Evolutionary conservation across 2,113 vertebrate genomes (phyloP), one percentile per base, ranked within the genome.

Genomic region (Tursiops truncatus): DNA sequence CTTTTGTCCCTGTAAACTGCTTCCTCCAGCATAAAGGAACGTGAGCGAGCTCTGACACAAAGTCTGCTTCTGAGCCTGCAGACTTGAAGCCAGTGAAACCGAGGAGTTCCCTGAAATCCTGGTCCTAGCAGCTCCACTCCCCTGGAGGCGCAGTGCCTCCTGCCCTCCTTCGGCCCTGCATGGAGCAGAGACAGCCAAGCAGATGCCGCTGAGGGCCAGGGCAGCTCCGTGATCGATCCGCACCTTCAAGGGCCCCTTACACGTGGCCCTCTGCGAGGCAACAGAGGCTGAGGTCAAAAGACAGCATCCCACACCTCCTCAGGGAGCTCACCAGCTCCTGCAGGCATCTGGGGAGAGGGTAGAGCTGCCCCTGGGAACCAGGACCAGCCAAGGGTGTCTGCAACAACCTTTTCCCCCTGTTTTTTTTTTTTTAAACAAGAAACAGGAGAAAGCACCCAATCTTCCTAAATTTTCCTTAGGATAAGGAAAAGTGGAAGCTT

Each of bases 111-210:
- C n/a, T 25, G n/a, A 77, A 68, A 31, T 2, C 28, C 31, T 17
- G 56, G 77, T 4, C 33, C 77, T 12, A 18, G 71, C 25, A 71
- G 73, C 53, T 67, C 7, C 13, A 4, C 58, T 79, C 38, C 25
- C 33, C n/a, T 25, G 10, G 80, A 26, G 76, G 47, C 38, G 14
- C 1, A 13, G 56, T 2, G 8, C 36, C 50, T 82, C 44, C 12
- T 3, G 5, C 33, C 80, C 63, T 60, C 5, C 56, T 0, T 1
- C 0, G 0, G 9, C 31, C 60, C 26, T 20, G n/a, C 56, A 28
- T 31, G 83, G 74, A 1, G 2, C 2, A 80, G 53, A 38, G 70
- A 56, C 0, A 9, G 26, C 26, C 17, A 20, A 36, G 68, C 7
- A 36, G 60, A 28, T 2, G 31, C 73, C 70, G 11, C 8, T 0